Evolutionary conservation across 2,797 vertebrate genomes (phyloP).

Genomic region (Sebastes flavidus): DNA sequence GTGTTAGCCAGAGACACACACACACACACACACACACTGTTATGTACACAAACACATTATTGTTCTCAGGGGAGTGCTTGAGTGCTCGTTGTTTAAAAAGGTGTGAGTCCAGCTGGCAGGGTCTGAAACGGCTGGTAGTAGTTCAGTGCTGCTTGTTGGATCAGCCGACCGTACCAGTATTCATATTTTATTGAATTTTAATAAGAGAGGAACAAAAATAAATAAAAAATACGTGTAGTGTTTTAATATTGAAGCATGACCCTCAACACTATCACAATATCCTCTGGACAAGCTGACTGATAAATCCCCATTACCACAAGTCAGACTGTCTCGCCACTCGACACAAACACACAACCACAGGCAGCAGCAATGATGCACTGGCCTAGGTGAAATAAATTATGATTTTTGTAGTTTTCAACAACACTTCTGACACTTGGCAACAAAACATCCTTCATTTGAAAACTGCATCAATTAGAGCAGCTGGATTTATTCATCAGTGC

Average conservation of each 20-base stretch:
- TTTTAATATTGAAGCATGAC: neutral
- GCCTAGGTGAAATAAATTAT: neutral
- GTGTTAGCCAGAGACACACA: constrained; percentile 9
- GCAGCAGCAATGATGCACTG: neutral
- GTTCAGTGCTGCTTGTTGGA: constrained; percentile 17
- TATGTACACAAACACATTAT: neutral
- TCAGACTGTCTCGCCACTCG: neutral
- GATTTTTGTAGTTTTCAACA: neutral
- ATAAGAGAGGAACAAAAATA: neutral
- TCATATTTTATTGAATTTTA: constrained; percentile 4
- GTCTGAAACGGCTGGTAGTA: constrained; percentile 10
- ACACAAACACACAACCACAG: neutral
- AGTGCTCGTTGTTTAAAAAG: constrained; percentile 12
- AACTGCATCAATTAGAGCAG: neutral
- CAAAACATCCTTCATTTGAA: neutral
- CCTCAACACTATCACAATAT: neutral
- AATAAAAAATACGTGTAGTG: neutral
- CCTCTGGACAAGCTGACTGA: neutral
- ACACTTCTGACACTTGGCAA: neutral
- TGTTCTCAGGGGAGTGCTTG: constrained; percentile 14
- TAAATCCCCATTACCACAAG: neutral
- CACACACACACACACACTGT: neutral
- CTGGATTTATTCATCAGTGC: neutral
- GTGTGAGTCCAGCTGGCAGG: constrained; percentile 17
- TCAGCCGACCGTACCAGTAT: neutral